A percentile compares a stretch with the other conserved stretches of the same genome.
phyloP scores from a whole-genome alignment of 2,113 vertebrate genomes.

The Etia nguti region DNA sequence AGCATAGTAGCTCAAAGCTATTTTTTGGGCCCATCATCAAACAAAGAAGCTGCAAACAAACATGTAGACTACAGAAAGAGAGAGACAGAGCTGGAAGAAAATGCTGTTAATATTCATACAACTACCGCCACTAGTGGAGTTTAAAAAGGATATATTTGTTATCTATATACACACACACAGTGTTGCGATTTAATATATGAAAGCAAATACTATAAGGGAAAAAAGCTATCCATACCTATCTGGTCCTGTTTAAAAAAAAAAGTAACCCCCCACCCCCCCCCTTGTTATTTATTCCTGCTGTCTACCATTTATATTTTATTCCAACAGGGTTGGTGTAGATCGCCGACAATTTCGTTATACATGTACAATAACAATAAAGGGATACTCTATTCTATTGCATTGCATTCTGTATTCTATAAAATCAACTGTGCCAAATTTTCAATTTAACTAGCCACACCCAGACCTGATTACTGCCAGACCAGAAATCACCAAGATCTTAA shows the following conservation, averaged over 20 bases:
- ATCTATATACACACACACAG: accelerated
- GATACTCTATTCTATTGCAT: background rate
- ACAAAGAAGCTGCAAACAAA: slow-evolving; percentile 21
- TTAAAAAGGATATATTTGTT: background rate
- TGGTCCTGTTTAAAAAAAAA: background rate
- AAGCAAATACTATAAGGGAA: no score
- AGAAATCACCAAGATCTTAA: no score
- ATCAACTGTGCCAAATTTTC: no score
- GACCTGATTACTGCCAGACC: no score
- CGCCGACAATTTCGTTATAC: background rate
- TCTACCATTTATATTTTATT: background rate
- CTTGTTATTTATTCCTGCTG: background rate
- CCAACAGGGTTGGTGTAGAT: background rate
- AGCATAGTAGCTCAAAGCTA: slow-evolving; percentile 1
- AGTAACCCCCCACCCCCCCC: no score
- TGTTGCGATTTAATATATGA: background rate
- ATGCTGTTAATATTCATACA: background rate
- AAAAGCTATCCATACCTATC: background rate
- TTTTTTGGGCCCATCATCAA: slow-evolving; percentile 22
- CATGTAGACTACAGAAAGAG: background rate
- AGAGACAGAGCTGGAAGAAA: background rate
- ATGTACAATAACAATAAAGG: background rate
- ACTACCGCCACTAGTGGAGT: background rate
- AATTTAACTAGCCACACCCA: no score
- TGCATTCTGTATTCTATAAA: background rate